phyloP scores from a whole-genome alignment of 2,797 vertebrate genomes.

The Limosa lapponica region DNA sequence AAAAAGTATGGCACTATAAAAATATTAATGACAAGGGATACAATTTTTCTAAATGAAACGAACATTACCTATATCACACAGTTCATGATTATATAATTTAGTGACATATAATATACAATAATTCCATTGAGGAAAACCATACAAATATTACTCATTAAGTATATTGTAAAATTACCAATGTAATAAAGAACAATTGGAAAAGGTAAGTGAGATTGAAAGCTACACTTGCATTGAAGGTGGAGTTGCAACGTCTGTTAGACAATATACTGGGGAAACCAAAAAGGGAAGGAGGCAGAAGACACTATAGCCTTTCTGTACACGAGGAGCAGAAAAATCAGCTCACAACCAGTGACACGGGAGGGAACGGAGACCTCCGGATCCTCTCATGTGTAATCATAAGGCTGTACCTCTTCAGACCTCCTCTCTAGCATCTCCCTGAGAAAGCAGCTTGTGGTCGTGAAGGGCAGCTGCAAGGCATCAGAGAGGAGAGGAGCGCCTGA shows the following conservation, averaged over 20 bases:
- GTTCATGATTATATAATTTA: not conserved
- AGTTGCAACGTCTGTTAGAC: not conserved
- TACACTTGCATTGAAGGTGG: not conserved
- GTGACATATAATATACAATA: not conserved
- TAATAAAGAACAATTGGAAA: not conserved
- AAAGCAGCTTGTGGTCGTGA: not conserved
- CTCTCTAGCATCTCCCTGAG: not conserved
- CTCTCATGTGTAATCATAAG: not conserved
- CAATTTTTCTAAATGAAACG: not conserved
- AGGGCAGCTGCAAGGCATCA: not conserved
- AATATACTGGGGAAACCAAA: not conserved
- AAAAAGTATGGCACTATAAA: not conserved
- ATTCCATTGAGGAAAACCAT: not conserved
- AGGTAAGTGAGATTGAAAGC: not conserved
- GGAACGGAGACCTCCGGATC: not conserved
- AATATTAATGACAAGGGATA: not conserved
- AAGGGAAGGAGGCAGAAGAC: not conserved
- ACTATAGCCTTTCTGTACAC: accelerated
- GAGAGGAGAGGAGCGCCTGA: not conserved
- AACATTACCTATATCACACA: not conserved
- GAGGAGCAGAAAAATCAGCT: not conserved
- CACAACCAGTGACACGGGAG: accelerated
- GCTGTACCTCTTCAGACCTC: not conserved
- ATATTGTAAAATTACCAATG: not conserved
- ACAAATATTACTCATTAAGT: not conserved